Base-by-base conservation (phyloP, 2,888 invertebrate species). In the Metopia argyrocephala region DNA sequence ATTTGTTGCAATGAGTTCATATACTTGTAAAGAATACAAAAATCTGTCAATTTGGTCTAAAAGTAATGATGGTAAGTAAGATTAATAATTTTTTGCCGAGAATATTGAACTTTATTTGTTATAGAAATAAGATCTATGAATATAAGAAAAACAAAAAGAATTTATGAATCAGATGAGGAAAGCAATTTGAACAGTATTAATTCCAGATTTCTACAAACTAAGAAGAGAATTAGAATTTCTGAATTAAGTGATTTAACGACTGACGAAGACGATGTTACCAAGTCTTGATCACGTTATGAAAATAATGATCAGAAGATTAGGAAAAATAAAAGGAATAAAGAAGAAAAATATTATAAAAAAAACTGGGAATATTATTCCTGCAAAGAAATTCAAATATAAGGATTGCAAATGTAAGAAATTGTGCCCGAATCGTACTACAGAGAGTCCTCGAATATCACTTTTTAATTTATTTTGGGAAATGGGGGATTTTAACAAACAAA, bases 401-500 rank as follows among this genome's bases (percentile, higher is more conserved):
- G 64, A 74, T 52, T 56, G 64, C 54, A 65, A 65, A 74, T 64
- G 64, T 46, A 15, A n/a, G 73, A 52, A 64, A 52, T 9, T 73
- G 45, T 50, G 27, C 64, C 21, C 64, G 62, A 73, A 74, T 28
- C 45, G 31, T 69, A 38, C 56, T 56, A 28, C 18, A 38, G 3
- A 56, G 45, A 56, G 56, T 18, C 56, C 56, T 31, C 54, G 69
- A 38, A 69, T 27, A 31, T 3, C 27, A 9, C 20, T 46, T 56
- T 69, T 69, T 23, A 50, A 65, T 66, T 38, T 66, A 4, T 74
- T 74, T 74, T 74, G 65, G 65, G 23, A 50, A 73, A 73, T 50
- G 28, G 52, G 62, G 20, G 28, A 21, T 64, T 38, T 64, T 28
- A 48, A 48, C 18, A 64, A 64, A 73, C 45, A 73, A 73, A 73